Evolutionary conservation across 2,797 vertebrate genomes (phyloP).

Genomic region (Anas georgica): DNA sequence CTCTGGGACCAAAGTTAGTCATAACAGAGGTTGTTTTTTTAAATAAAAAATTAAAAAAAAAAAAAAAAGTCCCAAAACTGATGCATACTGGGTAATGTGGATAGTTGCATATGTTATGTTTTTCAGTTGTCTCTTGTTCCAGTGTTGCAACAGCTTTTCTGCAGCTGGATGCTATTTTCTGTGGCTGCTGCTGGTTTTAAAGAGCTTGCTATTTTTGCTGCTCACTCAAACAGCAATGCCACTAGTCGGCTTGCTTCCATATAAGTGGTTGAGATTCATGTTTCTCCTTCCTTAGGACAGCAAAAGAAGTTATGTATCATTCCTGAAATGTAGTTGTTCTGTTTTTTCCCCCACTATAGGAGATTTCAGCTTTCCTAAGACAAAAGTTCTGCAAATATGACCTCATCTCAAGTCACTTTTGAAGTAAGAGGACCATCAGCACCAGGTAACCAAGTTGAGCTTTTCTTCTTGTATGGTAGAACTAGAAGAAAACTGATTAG

Average conservation of each 20-base stretch:
- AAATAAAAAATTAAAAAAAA: too few species aligned
- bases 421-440: conserved; percentile 84
- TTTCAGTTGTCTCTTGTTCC: neutral
- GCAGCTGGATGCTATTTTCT: neutral
- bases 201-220: neutral
- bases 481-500: neutral
- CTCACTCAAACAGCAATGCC: neutral
- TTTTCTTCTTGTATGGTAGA: neutral
- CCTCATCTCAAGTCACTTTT: conserved; percentile 85
- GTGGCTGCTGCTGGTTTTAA: neutral
- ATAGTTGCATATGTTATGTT: neutral
- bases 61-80: neutral
- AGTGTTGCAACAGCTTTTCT: neutral
- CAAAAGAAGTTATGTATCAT: neutral
- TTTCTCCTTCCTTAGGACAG: neutral
- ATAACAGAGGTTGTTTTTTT: neutral
- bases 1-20: neutral
- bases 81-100: neutral
- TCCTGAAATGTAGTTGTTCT: neutral
- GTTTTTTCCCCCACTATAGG: conserved; percentile 35
- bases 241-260: neutral
- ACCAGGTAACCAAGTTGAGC: conserved; percentile 81
- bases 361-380: neutral
- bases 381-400: conserved; percentile 80
- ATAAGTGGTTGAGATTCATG: neutral